phyloP scores from a whole-genome alignment of 2,113 vertebrate genomes.

The Taxidea taxus region DNA sequence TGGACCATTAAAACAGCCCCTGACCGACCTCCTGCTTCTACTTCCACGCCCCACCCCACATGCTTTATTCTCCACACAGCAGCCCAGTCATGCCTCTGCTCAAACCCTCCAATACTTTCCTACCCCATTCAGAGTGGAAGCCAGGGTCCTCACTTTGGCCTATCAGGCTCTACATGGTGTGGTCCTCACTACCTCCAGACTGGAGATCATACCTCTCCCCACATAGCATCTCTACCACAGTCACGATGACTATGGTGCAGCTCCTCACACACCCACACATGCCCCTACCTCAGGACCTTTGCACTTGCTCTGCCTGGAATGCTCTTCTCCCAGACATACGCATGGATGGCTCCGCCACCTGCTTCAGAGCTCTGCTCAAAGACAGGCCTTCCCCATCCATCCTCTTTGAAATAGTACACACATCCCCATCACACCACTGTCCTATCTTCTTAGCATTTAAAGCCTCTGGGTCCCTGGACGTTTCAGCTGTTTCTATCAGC shows the following conservation, averaged over 20 bases:
- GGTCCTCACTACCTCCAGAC: background rate
- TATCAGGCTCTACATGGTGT: accelerated
- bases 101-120: background rate
- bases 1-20: background rate
- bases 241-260: accelerated
- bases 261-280: accelerated
- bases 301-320: background rate
- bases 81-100: background rate
- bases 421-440: accelerated
- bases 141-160: background rate
- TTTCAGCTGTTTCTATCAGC: background rate
- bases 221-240: background rate
- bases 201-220: background rate
- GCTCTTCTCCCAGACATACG: too few relatives aligned
- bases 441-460: accelerated
- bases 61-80: background rate
- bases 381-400: too few relatives aligned
- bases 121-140: background rate
- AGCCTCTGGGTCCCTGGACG: accelerated
- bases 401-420: background rate
- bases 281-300: background rate
- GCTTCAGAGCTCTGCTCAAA: background rate
- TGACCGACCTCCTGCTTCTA: background rate
- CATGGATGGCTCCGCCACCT: background rate
- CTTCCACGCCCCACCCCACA: background rate